phyloP scores from a whole-genome alignment of 2,797 vertebrate genomes.

The Monodelphis domestica region DNA sequence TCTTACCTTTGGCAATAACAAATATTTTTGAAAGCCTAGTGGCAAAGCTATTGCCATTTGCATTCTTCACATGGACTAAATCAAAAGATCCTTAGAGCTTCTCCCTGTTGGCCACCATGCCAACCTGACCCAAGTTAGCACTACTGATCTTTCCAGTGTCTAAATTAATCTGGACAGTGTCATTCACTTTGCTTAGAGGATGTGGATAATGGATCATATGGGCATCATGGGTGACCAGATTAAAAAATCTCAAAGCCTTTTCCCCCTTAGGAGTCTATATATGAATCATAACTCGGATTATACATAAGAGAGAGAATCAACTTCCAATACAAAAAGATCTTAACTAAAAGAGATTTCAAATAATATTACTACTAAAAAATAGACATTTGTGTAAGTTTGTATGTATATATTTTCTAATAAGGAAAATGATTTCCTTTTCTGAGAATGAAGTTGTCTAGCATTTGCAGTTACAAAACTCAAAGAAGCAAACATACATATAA shows the following conservation, averaged over 20 bases:
- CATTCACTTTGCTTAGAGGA: conserved; percentile 96
- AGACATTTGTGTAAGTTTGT: background rate
- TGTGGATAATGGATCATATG: conserved; percentile 96
- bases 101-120: conserved; percentile 96
- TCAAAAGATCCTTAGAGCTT: conserved; percentile 95
- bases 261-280: background rate
- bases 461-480: background rate
- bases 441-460: background rate
- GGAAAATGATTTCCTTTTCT: background rate
- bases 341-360: background rate
- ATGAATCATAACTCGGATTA: background rate
- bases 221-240: conserved; percentile 94
- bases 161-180: conserved; percentile 94
- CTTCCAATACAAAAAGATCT: background rate
- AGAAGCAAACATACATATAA: background rate
- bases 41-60: conserved; percentile 94
- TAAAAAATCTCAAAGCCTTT: too few relatives aligned
- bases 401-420: background rate
- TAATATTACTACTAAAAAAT: background rate
- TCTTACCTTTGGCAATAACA: conserved; percentile 95
- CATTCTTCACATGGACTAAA: conserved; percentile 95
- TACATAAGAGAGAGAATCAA: background rate
- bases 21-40: conserved; percentile 97
- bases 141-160: conserved; percentile 94
- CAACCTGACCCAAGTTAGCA: conserved; percentile 96